Base-by-base conservation (phyloP, 2,888 invertebrate genomes). In the Drosophila barbarae region DNA sequence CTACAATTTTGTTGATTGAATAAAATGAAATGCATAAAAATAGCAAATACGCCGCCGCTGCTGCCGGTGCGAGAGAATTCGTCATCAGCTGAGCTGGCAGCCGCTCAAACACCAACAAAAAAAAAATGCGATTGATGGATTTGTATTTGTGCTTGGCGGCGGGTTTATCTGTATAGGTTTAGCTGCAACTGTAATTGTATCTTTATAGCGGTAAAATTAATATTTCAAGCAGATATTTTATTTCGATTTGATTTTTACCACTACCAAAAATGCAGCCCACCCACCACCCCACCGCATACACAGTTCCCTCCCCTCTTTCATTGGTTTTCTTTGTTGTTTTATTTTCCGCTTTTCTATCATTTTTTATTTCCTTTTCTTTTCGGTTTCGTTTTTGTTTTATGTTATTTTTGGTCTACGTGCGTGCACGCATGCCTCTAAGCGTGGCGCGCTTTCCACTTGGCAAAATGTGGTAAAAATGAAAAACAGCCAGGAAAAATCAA, bases 31-130 rank as follows among this genome's bases (percentile, higher is more conserved):
- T 79, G 83, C 79, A 79, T 84, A 84, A 82, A 79, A 79, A 79
- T 79, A 79, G 84, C 81, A 75, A 77, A 59, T 44, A 59, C 77
- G 49, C 78, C 44, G 46, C 61, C 50, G 53, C 60, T 54, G 53
- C 60, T 54, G 64, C 54, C 56, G 69, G 61, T 60, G 70, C 57
- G 42, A 56, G 38, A 26, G 55, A 56, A 84, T 82, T 82, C 79
- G 80, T 84, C 79, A 79, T 76, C 79, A 84, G 79, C 85, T 79
- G 79, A 74, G 79, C 42, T 81, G 82, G 76, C 76, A 74, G 79
- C 69, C 71, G 72, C 49, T 47, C 61, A 58, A 56, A 41, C 30
- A 21, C 28, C 28, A 28, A 28, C 28, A 28, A 28, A 2, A 9
- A 26, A 46, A 30, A 46, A 49, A 26, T 50, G 35, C 51, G 35